These are phyloP conservation scores for Drosophila mulleri DNA, from an alignment of 2,888 invertebrate species.

Conservation along the genomic window DNA sequence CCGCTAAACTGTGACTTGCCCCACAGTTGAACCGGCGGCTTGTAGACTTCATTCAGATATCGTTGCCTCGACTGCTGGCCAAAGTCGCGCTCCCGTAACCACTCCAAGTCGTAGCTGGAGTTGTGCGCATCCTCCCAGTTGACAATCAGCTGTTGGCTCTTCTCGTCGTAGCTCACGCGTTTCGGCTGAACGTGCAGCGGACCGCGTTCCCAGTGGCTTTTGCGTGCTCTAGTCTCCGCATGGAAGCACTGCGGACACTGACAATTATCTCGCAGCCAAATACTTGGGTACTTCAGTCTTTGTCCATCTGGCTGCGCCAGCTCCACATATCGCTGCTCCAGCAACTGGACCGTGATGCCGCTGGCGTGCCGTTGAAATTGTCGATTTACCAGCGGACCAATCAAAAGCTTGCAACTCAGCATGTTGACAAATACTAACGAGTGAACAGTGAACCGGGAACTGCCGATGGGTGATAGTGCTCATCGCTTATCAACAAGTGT, in stretches of 20 bases:
- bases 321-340: constrained; percentile 58
- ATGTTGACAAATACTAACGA: constrained; percentile 52
- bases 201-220: constrained; percentile 87
- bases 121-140: constrained; percentile 88
- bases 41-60: constrained; percentile 86
- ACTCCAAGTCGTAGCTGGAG: constrained; percentile 86
- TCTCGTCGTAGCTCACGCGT: constrained; percentile 39
- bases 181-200: constrained; percentile 85
- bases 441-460: constrained; percentile 21
- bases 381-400: constrained; percentile 47
- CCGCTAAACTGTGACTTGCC: constrained; percentile 85
- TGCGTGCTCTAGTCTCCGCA: constrained; percentile 87
- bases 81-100: constrained; percentile 88
- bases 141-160: constrained; percentile 77
- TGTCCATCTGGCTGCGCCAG: constrained; percentile 39
- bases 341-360: constrained; percentile 33
- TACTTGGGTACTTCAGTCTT: constrained; percentile 87
- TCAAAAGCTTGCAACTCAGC: constrained; percentile 65
- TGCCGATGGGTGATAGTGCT: constrained; percentile 42
- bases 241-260: constrained; percentile 90
- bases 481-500: constrained; percentile 39
- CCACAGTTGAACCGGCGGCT: constrained; percentile 86
- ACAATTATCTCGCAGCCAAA: constrained; percentile 91
- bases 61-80: constrained; percentile 84
- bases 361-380: constrained; percentile 29